Percentiles rank a stretch among this genome's conserved stretches.
Evolutionary conservation across 2,113 vertebrate genomes (phyloP).

Genomic region (Ranitomeya variabilis): DNA sequence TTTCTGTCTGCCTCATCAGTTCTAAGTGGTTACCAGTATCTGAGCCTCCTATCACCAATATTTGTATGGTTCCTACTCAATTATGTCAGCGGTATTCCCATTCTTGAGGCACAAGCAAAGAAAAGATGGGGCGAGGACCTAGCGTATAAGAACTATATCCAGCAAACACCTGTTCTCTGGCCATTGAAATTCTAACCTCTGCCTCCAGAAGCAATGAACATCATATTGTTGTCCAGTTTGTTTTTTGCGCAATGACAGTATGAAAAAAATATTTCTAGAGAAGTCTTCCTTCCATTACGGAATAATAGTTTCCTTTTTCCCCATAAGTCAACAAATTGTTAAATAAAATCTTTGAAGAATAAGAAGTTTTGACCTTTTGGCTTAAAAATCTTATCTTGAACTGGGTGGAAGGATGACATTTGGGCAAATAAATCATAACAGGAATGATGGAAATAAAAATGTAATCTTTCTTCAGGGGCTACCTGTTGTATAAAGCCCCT

Average conservation of each 20-base stretch:
- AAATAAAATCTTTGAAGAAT: not conserved
- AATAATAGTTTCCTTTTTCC: not conserved
- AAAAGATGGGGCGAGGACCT: conserved; percentile 75
- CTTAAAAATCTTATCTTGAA: not conserved
- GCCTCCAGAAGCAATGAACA: not conserved
- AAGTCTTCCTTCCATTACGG: not conserved
- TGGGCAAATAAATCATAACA: not conserved
- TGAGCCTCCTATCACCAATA: conserved; percentile 72
- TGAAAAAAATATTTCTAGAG: not conserved
- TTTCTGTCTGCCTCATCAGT: conserved; percentile 76
- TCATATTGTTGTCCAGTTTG: not conserved
- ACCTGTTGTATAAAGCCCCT: too few species aligned
- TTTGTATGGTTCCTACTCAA: conserved; percentile 79
- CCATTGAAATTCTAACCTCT: conserved; percentile 59
- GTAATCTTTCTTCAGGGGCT: too few species aligned
- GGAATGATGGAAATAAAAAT: not conserved
- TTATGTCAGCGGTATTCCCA: conserved; percentile 76
- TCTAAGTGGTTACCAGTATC: conserved; percentile 72
- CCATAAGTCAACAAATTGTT: not conserved
- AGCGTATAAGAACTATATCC: conserved; percentile 71
- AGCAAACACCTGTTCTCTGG: conserved; percentile 77
- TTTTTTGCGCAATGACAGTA: not conserved
- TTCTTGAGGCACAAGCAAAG: conserved; percentile 75
- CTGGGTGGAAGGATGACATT: not conserved
- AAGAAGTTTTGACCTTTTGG: not conserved